Base-by-base conservation (phyloP, 2,113 vertebrate genomes). In the Fulmarus glacialis region DNA sequence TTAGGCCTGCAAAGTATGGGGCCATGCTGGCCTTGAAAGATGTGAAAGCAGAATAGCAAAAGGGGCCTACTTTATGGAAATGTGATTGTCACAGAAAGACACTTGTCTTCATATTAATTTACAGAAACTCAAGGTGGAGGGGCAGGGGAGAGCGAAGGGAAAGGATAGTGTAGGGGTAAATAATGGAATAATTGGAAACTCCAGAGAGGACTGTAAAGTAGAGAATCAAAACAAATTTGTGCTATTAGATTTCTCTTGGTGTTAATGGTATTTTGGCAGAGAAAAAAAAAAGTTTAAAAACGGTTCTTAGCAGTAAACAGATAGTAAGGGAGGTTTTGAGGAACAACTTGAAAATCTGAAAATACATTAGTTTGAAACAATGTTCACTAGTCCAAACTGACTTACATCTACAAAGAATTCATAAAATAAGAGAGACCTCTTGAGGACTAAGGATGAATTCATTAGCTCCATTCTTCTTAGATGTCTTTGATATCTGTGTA, bases 351-450 rank as follows among this genome's bases (percentile, higher is more conserved):
- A 81, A 89, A 90, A 70, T 74, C 38, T 71, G 48, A 52, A 88
- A 81, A 18, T n/a, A 7, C 19, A 13, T 29, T 80, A 11, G 45
- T 83, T 90, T 77, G 32, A 78, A 78, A 66, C 15, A 19, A 11
- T 55, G 27, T 48, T 92, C 23, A 56, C 38, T 88, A 24, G 16
- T 71, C 20, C 59, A 71, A 74, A 55, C 64, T 58, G 40, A 82
- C 43, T 74, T 89, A 24, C 10, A 40, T 40, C n/a, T 90, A 40
- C 50, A 50, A 80, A 72, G 34, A 92, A 88, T 93, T 92, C 9
- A 62, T 91, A 96, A 97, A 94, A 95, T 93, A 67, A 95, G 88
- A 96, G 94, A 93, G 88, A 95, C 88, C 88, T 96, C 96, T 97
- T 95, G 92, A 97, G 92, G 82, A 89, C 83, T 95, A 75, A 82